Evolutionary conservation across 2,797 vertebrate genomes (phyloP).

Genomic region (Pogonophryne albipinna): DNA sequence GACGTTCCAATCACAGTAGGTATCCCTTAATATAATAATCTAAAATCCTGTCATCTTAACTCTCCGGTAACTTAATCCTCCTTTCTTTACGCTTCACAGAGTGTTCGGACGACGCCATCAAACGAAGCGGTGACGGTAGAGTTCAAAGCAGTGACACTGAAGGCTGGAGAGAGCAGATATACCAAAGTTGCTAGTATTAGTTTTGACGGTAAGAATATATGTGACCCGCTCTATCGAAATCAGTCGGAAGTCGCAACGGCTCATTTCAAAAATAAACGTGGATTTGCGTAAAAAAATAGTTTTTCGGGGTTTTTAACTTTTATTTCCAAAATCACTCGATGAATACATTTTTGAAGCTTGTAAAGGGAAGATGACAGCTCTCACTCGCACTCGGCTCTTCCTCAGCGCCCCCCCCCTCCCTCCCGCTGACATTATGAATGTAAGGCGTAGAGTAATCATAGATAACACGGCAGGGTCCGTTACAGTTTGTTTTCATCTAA

Average conservation of each 20-base stretch:
- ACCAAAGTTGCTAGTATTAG: slow-evolving; percentile 99
- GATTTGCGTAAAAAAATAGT: too few relatives aligned
- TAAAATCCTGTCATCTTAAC: background rate
- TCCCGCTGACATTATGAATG: too few relatives aligned
- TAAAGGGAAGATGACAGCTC: background rate
- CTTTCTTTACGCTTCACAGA: slow-evolving; percentile 84
- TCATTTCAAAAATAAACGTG: too few relatives aligned
- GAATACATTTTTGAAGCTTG: background rate
- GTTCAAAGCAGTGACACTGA: slow-evolving; percentile 96
- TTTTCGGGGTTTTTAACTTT: too few relatives aligned
- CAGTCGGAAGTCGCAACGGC: too few relatives aligned
- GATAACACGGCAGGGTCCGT: too few relatives aligned
- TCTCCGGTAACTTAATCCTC: background rate
- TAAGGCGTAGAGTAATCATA: too few relatives aligned
- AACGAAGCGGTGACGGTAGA: slow-evolving; percentile 95
- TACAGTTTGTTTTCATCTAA: too few relatives aligned
- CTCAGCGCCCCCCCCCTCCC: too few relatives aligned
- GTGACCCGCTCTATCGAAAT: too few relatives aligned
- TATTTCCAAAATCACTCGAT: too few relatives aligned
- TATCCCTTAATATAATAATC: slow-evolving; percentile 26
- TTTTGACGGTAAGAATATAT: slow-evolving; percentile 91
- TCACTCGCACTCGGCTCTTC: too few relatives aligned
- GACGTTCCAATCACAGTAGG: slow-evolving; percentile 98
- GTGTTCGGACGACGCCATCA: slow-evolving; percentile 94
- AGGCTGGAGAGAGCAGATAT: slow-evolving; percentile 97